These are phyloP conservation scores for Oryzias curvinotus DNA, from an alignment of 2,113 vertebrate species.

Conservation along the genomic window DNA sequence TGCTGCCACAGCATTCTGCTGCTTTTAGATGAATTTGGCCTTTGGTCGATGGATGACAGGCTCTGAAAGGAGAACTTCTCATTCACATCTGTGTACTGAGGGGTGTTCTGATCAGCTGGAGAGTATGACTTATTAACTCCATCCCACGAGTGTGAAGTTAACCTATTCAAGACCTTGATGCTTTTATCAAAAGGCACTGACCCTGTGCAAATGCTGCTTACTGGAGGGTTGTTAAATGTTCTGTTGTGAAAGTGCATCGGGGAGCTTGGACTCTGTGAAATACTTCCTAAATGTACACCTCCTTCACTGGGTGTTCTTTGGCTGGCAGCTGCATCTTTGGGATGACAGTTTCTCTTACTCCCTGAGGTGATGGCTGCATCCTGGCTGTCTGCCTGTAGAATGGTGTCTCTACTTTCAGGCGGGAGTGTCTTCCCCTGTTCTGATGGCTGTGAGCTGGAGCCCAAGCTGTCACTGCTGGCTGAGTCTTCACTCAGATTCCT, in stretches of 20 bases:
- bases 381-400: conserved; percentile 76
- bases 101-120: conserved; percentile 77
- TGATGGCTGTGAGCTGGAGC: conserved; percentile 80
- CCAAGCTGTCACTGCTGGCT: conserved; percentile 76
- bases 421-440: conserved; percentile 80
- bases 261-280: conserved; percentile 79
- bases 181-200: conserved; percentile 82
- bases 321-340: conserved; percentile 73
- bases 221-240: conserved; percentile 73
- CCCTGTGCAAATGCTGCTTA: conserved; percentile 65
- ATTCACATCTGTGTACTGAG: conserved; percentile 74
- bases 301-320: conserved; percentile 80
- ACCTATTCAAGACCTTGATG: conserved; percentile 71
- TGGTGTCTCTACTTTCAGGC: conserved; percentile 80
- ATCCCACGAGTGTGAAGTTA: conserved; percentile 84
- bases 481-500: conserved; percentile 77
- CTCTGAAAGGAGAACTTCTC: conserved; percentile 83
- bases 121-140: conserved; percentile 79
- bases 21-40: conserved; percentile 79
- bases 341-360: conserved; percentile 77
- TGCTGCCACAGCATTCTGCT: conserved; percentile 86
- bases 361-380: conserved; percentile 72
- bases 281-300: conserved; percentile 80
- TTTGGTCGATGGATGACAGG: conserved; percentile 81
- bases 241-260: conserved; percentile 88